These are phyloP conservation scores for Drosophila demipolita DNA, from an alignment of 2,888 invertebrate genomes.

Conservation along the genomic window DNA sequence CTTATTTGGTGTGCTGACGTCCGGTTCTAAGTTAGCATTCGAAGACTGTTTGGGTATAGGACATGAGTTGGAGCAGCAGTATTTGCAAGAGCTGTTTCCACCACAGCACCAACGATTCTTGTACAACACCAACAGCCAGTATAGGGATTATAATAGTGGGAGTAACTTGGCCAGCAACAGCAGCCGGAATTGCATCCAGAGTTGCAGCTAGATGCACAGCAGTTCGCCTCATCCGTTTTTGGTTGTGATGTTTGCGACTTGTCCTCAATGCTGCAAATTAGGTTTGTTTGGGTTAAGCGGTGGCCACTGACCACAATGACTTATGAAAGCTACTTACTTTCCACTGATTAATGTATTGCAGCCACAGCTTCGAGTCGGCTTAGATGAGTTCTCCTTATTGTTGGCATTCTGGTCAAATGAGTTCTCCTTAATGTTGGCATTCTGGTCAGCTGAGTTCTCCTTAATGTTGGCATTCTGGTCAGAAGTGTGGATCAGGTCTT, in stretches of 20 bases:
- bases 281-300: too few species aligned
- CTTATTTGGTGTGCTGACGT: neutral
- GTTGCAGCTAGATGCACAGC: conserved; percentile 4
- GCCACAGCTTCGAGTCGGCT: conserved; percentile 35
- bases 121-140: conserved; percentile 52
- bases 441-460: neutral
- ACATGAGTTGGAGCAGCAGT: conserved; percentile 14
- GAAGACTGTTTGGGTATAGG: neutral
- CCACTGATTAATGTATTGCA: conserved; percentile 37
- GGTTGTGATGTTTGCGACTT: neutral
- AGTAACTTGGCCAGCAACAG: conserved; percentile 20
- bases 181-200: conserved; percentile 9
- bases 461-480: neutral
- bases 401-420: neutral
- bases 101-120: conserved; percentile 17
- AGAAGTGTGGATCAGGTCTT: neutral
- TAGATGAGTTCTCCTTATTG: neutral
- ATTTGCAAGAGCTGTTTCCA: conserved; percentile 6
- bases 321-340: conserved; percentile 21
- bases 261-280: conserved; percentile 11
- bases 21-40: neutral
- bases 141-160: conserved; percentile 55
- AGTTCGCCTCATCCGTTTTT: neutral
- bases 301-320: neutral
- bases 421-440: too few species aligned